A percentile compares a stretch with the other conserved stretches of the same genome.
Conservation (phyloP, 2,113 vertebrate species). For the Pelecanoides urinatrix region DNA sequence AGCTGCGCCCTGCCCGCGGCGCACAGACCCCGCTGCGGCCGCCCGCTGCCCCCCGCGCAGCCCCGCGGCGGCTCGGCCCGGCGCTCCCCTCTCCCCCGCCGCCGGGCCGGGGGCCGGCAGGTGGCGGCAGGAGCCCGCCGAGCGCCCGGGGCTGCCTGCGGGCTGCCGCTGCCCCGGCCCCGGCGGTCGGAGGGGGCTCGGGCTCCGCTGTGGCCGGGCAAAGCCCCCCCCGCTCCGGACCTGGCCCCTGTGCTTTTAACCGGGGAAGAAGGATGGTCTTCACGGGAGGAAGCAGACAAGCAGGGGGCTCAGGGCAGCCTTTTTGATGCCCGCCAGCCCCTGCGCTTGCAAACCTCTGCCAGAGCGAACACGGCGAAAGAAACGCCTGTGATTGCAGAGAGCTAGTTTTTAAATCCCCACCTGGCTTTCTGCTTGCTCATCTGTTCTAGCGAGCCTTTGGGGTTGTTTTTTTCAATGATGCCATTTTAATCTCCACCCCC, state of each 20-base stretch:
- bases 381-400: not conserved
- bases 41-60: too few relatives aligned
- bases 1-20: too few relatives aligned
- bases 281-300: too few relatives aligned
- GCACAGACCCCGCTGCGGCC: not conserved
- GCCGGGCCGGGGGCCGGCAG: too few relatives aligned
- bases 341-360: not conserved
- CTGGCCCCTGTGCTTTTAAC: too few relatives aligned
- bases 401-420: not conserved
- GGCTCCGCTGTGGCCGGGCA: not conserved
- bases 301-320: not conserved
- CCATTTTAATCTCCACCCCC: not conserved
- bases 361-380: accelerated
- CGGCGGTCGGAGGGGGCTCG: too few relatives aligned
- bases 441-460: not conserved
- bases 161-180: too few relatives aligned
- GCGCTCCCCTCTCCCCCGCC: too few relatives aligned
- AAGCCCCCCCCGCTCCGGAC: too few relatives aligned
- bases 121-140: too few relatives aligned
- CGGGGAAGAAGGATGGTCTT: not conserved
- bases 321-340: not conserved
- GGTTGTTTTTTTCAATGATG: not conserved
- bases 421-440: not conserved
- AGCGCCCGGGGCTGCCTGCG: too few relatives aligned
- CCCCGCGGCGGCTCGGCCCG: too few relatives aligned